These are phyloP conservation scores for Polydrusus pterygomalis DNA, from an alignment of 2,888 invertebrate genomes.

Conservation along the genomic window DNA sequence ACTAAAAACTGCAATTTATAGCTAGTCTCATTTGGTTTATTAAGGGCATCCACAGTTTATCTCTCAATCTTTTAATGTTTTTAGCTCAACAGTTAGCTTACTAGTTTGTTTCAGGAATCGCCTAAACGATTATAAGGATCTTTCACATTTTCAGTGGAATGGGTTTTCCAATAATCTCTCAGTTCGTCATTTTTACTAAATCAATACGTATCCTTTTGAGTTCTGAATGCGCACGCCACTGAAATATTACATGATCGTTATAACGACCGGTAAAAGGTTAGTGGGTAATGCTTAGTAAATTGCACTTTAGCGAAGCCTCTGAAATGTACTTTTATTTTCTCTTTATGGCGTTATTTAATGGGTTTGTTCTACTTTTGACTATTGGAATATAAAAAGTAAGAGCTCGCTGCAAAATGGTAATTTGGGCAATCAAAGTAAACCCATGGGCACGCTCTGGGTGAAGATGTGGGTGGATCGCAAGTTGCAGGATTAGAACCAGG, in stretches of 20 bases:
- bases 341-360: conserved; percentile 47
- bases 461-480: conserved; percentile 31
- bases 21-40: too few relatives aligned
- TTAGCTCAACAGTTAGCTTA: too few relatives aligned
- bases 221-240: conserved; percentile 26
- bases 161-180: too few relatives aligned
- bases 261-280: conserved; percentile 50
- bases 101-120: too few relatives aligned
- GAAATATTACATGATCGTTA: conserved; percentile 43
- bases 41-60: too few relatives aligned
- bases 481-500: background rate
- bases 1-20: too few relatives aligned
- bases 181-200: too few relatives aligned
- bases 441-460: conserved; percentile 15
- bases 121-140: too few relatives aligned
- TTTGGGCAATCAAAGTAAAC: conserved; percentile 34
- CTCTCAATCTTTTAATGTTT: too few relatives aligned
- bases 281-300: conserved; percentile 50
- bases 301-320: conserved; percentile 52
- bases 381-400: conserved; percentile 37
- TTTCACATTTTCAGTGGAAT: too few relatives aligned
- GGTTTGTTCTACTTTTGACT: conserved; percentile 39
- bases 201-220: too few relatives aligned
- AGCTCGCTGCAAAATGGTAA: conserved; percentile 41
- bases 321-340: conserved; percentile 54